phyloP scores from a whole-genome alignment of 2,888 invertebrate species.

The Noctuana brunneofusca region DNA sequence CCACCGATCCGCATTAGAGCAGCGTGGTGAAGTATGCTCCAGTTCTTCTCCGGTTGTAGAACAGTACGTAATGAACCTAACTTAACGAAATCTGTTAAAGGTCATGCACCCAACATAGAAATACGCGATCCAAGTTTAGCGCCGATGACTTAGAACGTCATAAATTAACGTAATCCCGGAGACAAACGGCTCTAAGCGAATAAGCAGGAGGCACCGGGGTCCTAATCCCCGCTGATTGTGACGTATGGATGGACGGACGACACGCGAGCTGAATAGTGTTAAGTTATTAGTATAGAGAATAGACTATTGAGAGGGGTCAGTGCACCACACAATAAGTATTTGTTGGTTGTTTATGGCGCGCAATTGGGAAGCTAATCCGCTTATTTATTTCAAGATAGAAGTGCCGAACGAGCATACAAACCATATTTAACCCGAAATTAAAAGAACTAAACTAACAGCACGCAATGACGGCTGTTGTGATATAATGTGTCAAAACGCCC shows the following conservation, averaged over 20 bases:
- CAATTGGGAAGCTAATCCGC: background rate
- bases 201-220: conserved; percentile 38
- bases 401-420: no score
- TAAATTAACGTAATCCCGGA: conserved; percentile 61
- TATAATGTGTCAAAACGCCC: no score
- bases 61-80: background rate
- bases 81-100: conserved; percentile 3
- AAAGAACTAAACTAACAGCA: no score
- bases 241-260: conserved; percentile 48
- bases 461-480: no score
- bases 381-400: background rate
- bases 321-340: background rate
- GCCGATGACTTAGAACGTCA: conserved; percentile 45
- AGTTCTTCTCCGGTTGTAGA: no score
- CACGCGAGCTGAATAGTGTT: background rate
- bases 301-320: conserved; percentile 1
- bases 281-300: background rate
- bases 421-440: no score
- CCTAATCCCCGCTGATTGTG: conserved; percentile 58
- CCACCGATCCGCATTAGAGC: no score
- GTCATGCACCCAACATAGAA: conserved; percentile 19
- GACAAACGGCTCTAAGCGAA: conserved; percentile 51
- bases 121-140: conserved; percentile 44
- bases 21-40: no score
- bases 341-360: background rate